phyloP scores from a whole-genome alignment of 2,888 invertebrate species.

The Galerucella calmariensis region DNA sequence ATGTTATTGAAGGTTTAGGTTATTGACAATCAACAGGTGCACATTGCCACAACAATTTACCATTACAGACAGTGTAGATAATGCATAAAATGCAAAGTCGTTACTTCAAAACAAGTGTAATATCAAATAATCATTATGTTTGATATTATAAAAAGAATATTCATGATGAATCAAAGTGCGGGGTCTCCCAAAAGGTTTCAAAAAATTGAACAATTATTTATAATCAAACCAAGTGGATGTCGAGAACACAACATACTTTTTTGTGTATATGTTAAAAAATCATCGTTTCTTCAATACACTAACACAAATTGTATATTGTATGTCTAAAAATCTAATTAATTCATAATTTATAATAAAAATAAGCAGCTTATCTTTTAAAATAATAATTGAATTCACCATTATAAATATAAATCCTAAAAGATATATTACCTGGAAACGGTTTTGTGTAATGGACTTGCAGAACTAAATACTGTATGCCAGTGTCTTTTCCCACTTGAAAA shows the following conservation, averaged over 20 bases:
- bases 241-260: too few species aligned
- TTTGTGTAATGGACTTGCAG: conserved; percentile 78
- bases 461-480: conserved; percentile 88
- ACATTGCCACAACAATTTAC: background rate
- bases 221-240: too few species aligned
- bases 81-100: background rate
- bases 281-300: too few species aligned
- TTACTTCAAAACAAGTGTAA: background rate
- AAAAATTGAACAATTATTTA: too few species aligned
- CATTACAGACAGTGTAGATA: background rate
- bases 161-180: too few species aligned
- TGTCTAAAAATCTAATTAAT: too few species aligned
- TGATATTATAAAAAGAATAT: too few species aligned
- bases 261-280: too few species aligned
- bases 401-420: background rate
- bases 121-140: background rate
- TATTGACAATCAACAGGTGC: background rate
- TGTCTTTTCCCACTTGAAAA: conserved; percentile 88
- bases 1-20: conserved; percentile 6
- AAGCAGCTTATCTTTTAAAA: background rate
- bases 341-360: too few species aligned
- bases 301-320: too few species aligned
- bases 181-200: too few species aligned
- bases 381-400: background rate
- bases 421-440: conserved; percentile 55